Base-by-base conservation (phyloP, 1,140 invertebrate genomes). In the Musca domestica region DNA sequence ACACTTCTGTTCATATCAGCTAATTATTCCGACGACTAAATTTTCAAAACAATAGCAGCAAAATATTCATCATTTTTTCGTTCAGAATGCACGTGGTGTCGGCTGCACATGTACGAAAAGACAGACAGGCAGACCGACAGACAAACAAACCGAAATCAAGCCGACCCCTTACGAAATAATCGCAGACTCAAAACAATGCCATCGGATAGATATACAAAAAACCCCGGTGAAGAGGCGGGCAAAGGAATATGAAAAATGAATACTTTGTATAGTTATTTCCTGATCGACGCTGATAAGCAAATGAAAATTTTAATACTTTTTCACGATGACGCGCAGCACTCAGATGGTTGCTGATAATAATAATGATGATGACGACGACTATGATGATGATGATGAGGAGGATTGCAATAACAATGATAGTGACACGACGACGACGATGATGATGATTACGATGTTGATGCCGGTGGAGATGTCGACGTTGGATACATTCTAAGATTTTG, bases 331-430 rank as follows among this genome's bases (percentile, higher is more conserved):
- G n/a, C 47, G 19, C 17, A 9, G n/a, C 12, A 30, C 23, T 22
- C 14, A 23, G 46, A 23, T 67, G 52, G 56, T n/a, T n/a, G n/a
- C n/a, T 17, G n/a, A 56, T 19, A 22, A 17, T 47, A 67, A 47
- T 25, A 56, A 66, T 47, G 15, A 61, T 56, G 25, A 14, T 23
- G 22, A 22, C 22, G 49, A 48, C n/a, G n/a, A n/a, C n/a, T n/a
- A n/a, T n/a, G 54, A 63, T 52, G 51, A 19, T 68, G 63, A 61
- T 54, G 41, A 61, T 66, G 56, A 66, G 47, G 69, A 76, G 80
- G 80, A 80, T 80, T 41, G 34, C 34, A 41, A 41, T 41, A 41
- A 41, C 34, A 41, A 41, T 41, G 34, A 41, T 41, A 41, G 34
- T 41, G 34, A 41, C 12, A 41, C 12, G 34, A 41, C 10, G 34